These are phyloP conservation scores for Pelusios castaneus DNA, from an alignment of 2,113 vertebrate species.

Conservation along the genomic window DNA sequence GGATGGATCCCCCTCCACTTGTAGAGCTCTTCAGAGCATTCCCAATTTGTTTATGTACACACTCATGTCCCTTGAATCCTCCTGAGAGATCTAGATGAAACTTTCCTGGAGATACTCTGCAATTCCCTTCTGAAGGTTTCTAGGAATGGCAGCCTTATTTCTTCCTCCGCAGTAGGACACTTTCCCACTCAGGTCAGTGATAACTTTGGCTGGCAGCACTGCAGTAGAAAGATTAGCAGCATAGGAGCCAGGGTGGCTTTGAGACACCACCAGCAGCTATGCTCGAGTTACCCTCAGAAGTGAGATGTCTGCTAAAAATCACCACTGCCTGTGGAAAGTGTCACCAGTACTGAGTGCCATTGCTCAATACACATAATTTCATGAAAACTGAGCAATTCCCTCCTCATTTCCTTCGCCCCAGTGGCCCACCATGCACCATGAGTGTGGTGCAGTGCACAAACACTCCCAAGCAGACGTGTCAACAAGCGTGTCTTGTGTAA, in stretches of 20 bases:
- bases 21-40: too few relatives aligned
- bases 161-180: background rate
- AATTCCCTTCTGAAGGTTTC: background rate
- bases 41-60: background rate
- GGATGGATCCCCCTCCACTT: too few relatives aligned
- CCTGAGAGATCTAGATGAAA: background rate
- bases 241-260: background rate
- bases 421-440: background rate
- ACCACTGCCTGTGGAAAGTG: background rate
- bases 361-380: background rate
- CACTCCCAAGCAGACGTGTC: background rate
- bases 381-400: background rate
- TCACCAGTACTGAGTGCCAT: background rate
- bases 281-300: background rate
- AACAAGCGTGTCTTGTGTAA: background rate
- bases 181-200: background rate
- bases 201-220: background rate
- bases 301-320: background rate
- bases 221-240: background rate
- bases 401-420: background rate
- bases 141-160: background rate
- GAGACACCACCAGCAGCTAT: background rate
- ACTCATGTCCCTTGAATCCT: background rate
- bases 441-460: background rate
- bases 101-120: background rate